phyloP scores from a whole-genome alignment of 1,140 invertebrate genomes.

The Micrasema minimum region DNA sequence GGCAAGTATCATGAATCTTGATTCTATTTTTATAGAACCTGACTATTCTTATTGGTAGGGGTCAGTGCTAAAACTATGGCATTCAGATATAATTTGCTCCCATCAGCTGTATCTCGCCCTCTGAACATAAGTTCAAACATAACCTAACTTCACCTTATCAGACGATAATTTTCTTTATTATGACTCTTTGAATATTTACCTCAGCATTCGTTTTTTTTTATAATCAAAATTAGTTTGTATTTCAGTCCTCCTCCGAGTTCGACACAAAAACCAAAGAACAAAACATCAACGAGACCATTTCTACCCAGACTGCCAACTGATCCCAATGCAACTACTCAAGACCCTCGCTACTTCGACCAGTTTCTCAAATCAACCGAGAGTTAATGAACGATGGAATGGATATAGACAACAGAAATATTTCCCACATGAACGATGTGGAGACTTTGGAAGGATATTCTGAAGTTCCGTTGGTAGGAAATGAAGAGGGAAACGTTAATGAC shows the following conservation, averaged over 20 bases:
- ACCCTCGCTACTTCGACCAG: conserved; percentile 63
- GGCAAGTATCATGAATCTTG: no score
- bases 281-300: conserved; percentile 46
- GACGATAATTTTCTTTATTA: no score
- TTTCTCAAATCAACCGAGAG: conserved; percentile 62
- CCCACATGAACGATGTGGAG: conserved; percentile 42
- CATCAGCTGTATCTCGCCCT: no score
- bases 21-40: no score
- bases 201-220: no score
- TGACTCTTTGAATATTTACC: no score
- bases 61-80: no score
- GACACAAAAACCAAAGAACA: conserved; percentile 55
- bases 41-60: no score
- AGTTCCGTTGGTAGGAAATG: background rate
- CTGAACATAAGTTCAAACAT: no score
- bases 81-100: no score
- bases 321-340: conserved; percentile 53
- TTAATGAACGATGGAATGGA: conserved; percentile 20
- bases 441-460: conserved; percentile 39
- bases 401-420: background rate
- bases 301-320: conserved; percentile 43
- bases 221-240: no score
- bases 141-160: no score
- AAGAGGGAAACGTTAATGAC: conserved; percentile 39
- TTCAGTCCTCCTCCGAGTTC: conserved; percentile 47